Percentiles rank a stretch among this genome's conserved stretches.
These are phyloP conservation scores for Pangasius djambal DNA, from an alignment of 2,797 vertebrate genomes.

Conservation along the genomic window DNA sequence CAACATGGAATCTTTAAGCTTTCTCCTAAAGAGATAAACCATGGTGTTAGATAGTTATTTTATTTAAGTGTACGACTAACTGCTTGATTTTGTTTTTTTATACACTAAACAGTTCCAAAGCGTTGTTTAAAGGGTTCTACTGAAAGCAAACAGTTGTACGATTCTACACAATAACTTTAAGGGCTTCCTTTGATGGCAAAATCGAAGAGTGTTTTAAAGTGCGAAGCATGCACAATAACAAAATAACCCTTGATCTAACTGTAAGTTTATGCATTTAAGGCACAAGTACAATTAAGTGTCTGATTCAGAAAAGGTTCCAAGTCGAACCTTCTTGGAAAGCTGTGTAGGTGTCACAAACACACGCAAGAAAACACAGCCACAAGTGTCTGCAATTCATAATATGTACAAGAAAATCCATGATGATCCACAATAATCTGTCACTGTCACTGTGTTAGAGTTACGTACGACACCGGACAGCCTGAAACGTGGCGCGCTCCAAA, in stretches of 20 bases:
- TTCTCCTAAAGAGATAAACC: not conserved
- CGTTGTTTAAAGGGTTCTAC: not conserved
- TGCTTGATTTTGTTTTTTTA: not conserved
- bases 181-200: no score
- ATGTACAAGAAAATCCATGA: not conserved
- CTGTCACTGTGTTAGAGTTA: not conserved
- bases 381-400: slow-evolving; percentile 8
- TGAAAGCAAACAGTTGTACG: not conserved
- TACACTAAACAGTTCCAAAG: not conserved
- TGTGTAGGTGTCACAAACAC: not conserved
- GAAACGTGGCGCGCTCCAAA: not conserved
- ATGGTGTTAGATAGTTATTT: not conserved
- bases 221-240: not conserved
- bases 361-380: not conserved
- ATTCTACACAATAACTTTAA: not conserved
- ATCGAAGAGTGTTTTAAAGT: not conserved
- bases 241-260: not conserved
- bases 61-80: not conserved
- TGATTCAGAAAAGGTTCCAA: not conserved
- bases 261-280: not conserved
- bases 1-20: not conserved
- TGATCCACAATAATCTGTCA: slow-evolving; percentile 7
- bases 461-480: not conserved
- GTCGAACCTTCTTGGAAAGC: not conserved
- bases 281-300: not conserved